phyloP scores from a whole-genome alignment of 2,888 invertebrate species.

The Eristalis arbustorum region DNA sequence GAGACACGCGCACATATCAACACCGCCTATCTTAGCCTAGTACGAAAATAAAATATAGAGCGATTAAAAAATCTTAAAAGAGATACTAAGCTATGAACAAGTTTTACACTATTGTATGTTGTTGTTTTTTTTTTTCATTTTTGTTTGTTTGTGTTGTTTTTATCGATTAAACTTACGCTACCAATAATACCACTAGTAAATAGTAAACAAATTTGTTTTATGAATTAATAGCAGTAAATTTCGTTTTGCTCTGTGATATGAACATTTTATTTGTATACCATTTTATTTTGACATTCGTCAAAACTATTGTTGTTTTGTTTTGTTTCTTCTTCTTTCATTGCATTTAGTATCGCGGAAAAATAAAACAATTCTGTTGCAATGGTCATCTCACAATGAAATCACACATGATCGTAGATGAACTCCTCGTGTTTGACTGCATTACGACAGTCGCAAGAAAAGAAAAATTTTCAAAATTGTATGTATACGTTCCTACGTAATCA shows the following conservation, averaged over 20 bases:
- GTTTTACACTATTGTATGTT: constrained; percentile 23
- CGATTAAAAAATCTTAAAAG: constrained; percentile 23
- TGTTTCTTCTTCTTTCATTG: background rate
- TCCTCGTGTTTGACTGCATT: background rate
- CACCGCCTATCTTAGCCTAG: constrained; percentile 17
- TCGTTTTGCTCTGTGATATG: constrained; percentile 59
- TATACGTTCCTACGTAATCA: constrained; percentile 58
- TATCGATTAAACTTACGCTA: constrained; percentile 44
- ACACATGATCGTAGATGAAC: background rate
- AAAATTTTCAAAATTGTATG: constrained; percentile 19
- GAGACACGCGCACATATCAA: constrained; percentile 4
- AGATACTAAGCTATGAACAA: constrained; percentile 54
- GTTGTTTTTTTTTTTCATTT: background rate
- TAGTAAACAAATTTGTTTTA: constrained; percentile 43
- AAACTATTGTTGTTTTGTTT: background rate
- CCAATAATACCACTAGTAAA: constrained; percentile 50
- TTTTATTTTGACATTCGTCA: background rate
- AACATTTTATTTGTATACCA: constrained; percentile 46
- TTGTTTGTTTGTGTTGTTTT: background rate
- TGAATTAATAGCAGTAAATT: constrained; percentile 38
- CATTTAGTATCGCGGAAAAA: background rate
- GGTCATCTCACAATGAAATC: constrained; percentile 20
- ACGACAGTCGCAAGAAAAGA: constrained; percentile 24
- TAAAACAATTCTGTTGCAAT: constrained; percentile 18
- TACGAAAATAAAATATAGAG: constrained; percentile 2